Base-by-base conservation (phyloP, 1,140 invertebrate genomes). In the Caenorhabditis latens region DNA sequence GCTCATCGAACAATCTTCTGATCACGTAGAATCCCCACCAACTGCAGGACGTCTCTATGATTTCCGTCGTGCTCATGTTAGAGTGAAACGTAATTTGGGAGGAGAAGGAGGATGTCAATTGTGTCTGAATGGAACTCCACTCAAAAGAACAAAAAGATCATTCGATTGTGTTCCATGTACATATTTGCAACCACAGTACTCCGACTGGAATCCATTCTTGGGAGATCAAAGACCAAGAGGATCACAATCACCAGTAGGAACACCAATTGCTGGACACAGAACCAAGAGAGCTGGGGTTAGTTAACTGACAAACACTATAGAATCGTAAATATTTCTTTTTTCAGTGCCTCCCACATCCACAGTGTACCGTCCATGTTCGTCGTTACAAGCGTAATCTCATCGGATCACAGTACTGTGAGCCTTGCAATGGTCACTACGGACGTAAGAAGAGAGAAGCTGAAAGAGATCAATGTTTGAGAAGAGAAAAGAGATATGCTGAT, bases 371-470 rank as follows among this genome's bases (percentile, higher is more conserved):
- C 7, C 79, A 86, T 7, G 53, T 83, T 19, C 67, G 86, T 14
- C 84, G 89, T 32, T 90, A 86, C n/a, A 89, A 89, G 42, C 65
- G 89, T 63, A 90, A 84, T n/a, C 24, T 75, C 3, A 84, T 88
- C 50, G 87, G 87, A 19, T 87, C 84, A 0, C 90, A 90, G 58
- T 90, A 90, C 79, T 90, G 90, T 84, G 90, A 90, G 57, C 88
- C 90, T 8, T 90, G 90, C 55, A 84, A 83, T 13, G 89, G 86
- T 13, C 83, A 82, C 58, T 61, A 87, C 46, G 89, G 87, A 19
- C 61, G 90, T 40, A 84, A 53, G 53, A 90, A 90, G 83, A 85
- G 90, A 58, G 90, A 90, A 55, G 87, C 89, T 13, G 87, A 90
- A 53, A 67, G 85, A 63, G 89, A 90, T 67, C 79, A 87, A 65